Conservation (phyloP, 2,113 vertebrate genomes). For the Pteruthius melanotis region DNA sequence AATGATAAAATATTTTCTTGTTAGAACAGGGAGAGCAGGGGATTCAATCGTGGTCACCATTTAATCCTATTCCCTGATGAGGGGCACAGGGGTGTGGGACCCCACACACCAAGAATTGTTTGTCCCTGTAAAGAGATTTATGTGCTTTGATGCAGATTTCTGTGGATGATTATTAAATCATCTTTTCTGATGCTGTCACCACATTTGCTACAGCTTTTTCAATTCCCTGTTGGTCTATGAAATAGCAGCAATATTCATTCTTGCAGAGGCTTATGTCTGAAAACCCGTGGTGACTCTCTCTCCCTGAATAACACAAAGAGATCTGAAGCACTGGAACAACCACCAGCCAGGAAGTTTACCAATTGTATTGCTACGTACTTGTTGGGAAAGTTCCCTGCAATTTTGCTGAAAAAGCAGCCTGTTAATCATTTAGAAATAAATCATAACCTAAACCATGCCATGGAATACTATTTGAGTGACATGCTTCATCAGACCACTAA, state of each 20-base stretch:
- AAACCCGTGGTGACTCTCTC: background rate
- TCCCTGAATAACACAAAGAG: background rate
- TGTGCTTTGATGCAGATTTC: background rate
- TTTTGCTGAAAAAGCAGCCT: background rate
- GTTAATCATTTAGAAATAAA: background rate
- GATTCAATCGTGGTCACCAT: rapidly evolving
- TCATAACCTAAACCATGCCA: background rate
- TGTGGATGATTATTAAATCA: background rate
- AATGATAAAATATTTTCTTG: background rate
- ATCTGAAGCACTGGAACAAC: background rate
- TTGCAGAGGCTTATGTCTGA: background rate
- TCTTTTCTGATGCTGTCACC: background rate
- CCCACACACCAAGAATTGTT: background rate
- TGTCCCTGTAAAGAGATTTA: background rate
- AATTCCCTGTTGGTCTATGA: background rate
- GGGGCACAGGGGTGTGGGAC: background rate
- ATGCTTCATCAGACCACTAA: background rate
- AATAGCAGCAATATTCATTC: background rate
- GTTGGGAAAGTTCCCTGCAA: background rate
- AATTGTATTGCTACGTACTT: background rate
- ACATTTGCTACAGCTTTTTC: background rate
- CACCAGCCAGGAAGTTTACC: background rate
- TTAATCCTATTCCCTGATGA: background rate
- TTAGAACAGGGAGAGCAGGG: background rate
- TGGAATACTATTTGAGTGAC: background rate